Evolutionary conservation across 1,140 invertebrate genomes (phyloP).

Genomic region (Matsumurasca onukii): DNA sequence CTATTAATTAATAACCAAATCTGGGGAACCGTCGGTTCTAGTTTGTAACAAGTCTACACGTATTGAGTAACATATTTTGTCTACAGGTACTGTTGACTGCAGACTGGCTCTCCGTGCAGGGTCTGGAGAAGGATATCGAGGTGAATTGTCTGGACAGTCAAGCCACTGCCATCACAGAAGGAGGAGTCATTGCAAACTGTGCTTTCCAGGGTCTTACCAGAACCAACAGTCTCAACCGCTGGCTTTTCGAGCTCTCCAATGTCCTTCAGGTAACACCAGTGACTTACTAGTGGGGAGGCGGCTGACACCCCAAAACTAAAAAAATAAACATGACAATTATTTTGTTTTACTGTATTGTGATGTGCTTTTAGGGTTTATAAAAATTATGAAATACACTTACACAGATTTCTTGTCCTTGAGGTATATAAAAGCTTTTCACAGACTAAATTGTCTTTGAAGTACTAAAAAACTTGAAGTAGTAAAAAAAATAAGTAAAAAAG

Average conservation of each 20-base stretch:
- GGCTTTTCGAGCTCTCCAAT: neutral
- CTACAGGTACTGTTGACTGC: neutral
- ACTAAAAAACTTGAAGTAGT: too few relatives aligned
- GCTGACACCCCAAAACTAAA: too few relatives aligned
- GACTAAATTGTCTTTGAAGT: neutral
- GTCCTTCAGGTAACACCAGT: conserved; percentile 16
- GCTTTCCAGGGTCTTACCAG: neutral
- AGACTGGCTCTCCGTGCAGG: neutral
- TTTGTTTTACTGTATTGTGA: neutral
- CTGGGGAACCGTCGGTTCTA: too few relatives aligned
- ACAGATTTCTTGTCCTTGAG: neutral
- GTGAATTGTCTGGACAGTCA: conserved; percentile 8
- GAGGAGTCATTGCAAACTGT: conserved; percentile 10
- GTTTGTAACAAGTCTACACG: too few relatives aligned
- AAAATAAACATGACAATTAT: too few relatives aligned
- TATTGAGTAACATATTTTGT: too few relatives aligned
- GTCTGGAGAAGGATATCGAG: conserved; percentile 1
- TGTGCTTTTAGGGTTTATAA: neutral
- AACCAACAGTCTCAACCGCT: neutral
- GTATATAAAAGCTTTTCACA: neutral
- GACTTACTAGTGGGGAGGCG: too few relatives aligned
- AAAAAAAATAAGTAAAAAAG: too few relatives aligned
- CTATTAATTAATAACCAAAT: too few relatives aligned
- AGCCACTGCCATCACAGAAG: neutral
- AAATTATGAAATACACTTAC: neutral